Conservation (phyloP, 2,113 vertebrate genomes). For the Gobio gobio region DNA sequence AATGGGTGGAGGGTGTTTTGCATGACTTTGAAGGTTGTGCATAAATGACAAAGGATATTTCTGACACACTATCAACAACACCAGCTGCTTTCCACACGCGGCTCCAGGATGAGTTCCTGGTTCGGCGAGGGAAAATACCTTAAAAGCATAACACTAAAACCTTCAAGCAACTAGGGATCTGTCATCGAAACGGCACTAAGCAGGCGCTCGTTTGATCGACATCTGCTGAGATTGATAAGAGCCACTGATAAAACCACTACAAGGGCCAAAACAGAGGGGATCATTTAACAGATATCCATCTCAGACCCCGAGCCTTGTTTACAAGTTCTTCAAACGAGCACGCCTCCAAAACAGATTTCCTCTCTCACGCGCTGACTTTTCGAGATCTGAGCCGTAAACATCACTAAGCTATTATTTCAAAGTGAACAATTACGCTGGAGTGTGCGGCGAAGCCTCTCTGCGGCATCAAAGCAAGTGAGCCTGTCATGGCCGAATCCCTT, state of each 20-base stretch:
- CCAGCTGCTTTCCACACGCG: conserved; percentile 17
- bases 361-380: conserved; percentile 5
- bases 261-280: conserved; percentile 28
- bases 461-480: conserved; percentile 29
- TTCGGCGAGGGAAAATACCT: not conserved
- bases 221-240: conserved; percentile 33
- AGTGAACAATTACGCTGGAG: conserved; percentile 47
- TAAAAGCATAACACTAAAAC: conserved; percentile 2
- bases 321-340: conserved; percentile 28
- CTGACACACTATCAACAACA: conserved; percentile 39
- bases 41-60: conserved; percentile 37
- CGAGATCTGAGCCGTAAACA: conserved; percentile 31
- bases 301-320: conserved; percentile 32
- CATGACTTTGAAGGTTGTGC: conserved; percentile 41
- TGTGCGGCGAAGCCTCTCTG: conserved; percentile 33
- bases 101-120: conserved; percentile 14
- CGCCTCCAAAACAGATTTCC: conserved; percentile 27
- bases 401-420: conserved; percentile 43
- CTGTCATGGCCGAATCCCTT: conserved; percentile 37
- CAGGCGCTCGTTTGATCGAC: not conserved
- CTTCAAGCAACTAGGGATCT: not conserved
- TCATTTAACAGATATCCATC: conserved; percentile 20
- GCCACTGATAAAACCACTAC: conserved; percentile 4
- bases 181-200: not conserved
- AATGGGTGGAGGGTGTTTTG: conserved; percentile 19